These are phyloP conservation scores for Aleiodes testaceus DNA, from an alignment of 2,888 invertebrate species.

Conservation along the genomic window DNA sequence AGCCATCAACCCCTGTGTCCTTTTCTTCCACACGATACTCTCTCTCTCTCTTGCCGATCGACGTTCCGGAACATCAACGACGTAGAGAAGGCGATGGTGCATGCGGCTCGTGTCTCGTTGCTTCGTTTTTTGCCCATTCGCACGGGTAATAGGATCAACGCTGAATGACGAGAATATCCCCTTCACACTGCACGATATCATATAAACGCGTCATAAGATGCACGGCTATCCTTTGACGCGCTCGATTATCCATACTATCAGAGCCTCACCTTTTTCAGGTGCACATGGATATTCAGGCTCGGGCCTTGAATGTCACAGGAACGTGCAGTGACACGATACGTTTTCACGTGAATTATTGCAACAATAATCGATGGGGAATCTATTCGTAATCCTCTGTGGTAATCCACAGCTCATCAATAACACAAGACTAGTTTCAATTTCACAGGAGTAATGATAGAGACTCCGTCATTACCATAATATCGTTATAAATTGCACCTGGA, in stretches of 20 bases:
- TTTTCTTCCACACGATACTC: slow-evolving; percentile 33
- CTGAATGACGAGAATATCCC: slow-evolving; percentile 43
- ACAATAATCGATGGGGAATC: too few relatives aligned
- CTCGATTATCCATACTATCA: slow-evolving; percentile 39
- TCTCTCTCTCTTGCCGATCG: slow-evolving; percentile 26
- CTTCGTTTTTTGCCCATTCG: slow-evolving; percentile 41
- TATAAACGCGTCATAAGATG: slow-evolving; percentile 14
- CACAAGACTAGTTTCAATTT: too few relatives aligned
- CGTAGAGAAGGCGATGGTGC: slow-evolving; percentile 40
- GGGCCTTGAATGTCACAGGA: neutral
- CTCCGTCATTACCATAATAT: neutral
- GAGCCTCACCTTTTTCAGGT: slow-evolving; percentile 8
- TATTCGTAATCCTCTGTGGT: too few relatives aligned
- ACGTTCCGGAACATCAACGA: slow-evolving; percentile 44
- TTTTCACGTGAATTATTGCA: too few relatives aligned
- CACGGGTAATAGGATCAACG: slow-evolving; percentile 46
- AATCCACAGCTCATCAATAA: too few relatives aligned
- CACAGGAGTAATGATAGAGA: too few relatives aligned
- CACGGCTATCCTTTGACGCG: slow-evolving; percentile 40
- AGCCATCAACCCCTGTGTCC: neutral
- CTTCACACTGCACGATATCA: slow-evolving; percentile 15
- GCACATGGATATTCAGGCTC: neutral
- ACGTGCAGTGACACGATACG: too few relatives aligned
- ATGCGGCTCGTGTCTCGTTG: slow-evolving; percentile 40
- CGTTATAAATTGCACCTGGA: neutral